Evolutionary conservation across 2,888 invertebrate species (phyloP).

Genomic region (Drosophila colorata): DNA sequence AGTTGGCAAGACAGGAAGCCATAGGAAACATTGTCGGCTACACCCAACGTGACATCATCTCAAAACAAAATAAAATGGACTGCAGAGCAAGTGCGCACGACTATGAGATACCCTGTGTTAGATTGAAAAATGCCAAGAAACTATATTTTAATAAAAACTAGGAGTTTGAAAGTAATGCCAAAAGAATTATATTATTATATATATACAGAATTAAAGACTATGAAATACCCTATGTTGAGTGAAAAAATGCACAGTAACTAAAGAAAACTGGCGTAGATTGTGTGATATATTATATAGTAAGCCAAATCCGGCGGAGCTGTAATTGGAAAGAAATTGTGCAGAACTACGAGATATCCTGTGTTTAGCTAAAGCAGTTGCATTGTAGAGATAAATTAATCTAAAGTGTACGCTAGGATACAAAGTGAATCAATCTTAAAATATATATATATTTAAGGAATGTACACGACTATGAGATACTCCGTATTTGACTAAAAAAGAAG

Average conservation of each 20-base stretch:
- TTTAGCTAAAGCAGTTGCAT: no score
- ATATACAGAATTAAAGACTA: neutral
- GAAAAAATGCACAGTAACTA: neutral
- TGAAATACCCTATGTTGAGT: neutral
- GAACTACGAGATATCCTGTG: neutral
- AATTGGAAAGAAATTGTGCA: neutral
- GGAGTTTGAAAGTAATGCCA: neutral
- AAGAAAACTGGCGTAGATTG: no score
- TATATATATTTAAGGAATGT: neutral
- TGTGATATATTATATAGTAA: no score
- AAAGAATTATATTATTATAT: no score
- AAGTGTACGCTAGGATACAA: no score
- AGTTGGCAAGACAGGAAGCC: constrained; percentile 62
- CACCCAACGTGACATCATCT: constrained; percentile 58
- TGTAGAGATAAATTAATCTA: no score
- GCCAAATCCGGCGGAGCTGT: no score
- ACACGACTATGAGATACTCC: no score
- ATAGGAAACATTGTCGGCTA: constrained; percentile 49
- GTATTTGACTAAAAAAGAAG: no score
- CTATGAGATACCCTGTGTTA: constrained; percentile 16
- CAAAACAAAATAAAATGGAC: constrained; percentile 26
- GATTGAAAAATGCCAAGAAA: neutral
- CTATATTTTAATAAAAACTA: neutral
- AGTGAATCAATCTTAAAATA: neutral
- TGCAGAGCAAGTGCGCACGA: neutral